phyloP scores from a whole-genome alignment of 2,888 invertebrate genomes.

The Clitarchus hookeri region DNA sequence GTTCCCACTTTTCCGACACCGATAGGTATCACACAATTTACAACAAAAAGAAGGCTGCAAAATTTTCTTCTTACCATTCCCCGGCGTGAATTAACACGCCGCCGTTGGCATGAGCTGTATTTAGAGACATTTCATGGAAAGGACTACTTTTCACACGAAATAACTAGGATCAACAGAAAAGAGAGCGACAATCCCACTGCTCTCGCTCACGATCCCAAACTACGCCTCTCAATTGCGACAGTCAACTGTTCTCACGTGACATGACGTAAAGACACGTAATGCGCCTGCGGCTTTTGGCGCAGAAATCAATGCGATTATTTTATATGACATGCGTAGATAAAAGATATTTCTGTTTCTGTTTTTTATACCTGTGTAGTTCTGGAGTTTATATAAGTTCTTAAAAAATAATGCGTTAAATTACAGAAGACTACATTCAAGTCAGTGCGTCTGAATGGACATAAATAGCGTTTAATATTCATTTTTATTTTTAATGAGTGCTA shows the following conservation, averaged over 20 bases:
- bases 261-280: conserved; percentile 30
- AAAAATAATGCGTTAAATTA: neutral
- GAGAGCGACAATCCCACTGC: neutral
- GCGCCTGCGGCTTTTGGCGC: conserved; percentile 49
- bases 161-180: neutral
- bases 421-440: neutral
- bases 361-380: conserved; percentile 18
- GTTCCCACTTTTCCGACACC: neutral
- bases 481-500: neutral
- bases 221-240: neutral
- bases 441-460: neutral
- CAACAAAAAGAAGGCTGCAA: neutral
- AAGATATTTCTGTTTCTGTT: conserved; percentile 30
- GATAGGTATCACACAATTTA: neutral
- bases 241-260: conserved; percentile 25
- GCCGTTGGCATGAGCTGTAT: conserved; percentile 93
- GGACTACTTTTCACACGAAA: neutral
- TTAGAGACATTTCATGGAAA: conserved; percentile 79
- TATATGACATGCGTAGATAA: conserved; percentile 39
- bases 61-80: conserved; percentile 78
- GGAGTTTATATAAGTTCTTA: neutral
- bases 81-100: conserved; percentile 94
- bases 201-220: neutral
- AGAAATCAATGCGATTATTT: conserved; percentile 54
- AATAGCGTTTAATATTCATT: neutral